Percentiles rank a stretch among this genome's conserved stretches.
These are phyloP conservation scores for Prorops nasuta DNA, from an alignment of 1,140 invertebrate species.

Conservation along the genomic window DNA sequence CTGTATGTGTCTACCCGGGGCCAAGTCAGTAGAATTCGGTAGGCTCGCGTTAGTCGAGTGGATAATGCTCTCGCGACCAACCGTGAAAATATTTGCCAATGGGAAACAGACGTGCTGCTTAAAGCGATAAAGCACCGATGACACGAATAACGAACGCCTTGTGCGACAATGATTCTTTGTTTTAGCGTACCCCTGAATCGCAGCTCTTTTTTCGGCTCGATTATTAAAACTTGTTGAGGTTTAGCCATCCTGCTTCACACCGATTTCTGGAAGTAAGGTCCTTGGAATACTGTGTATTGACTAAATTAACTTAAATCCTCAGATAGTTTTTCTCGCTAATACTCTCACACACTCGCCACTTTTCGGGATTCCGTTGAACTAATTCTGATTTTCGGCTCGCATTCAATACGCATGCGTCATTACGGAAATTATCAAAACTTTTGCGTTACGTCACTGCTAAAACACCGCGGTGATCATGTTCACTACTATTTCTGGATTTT, in stretches of 20 bases:
- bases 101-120: too few relatives aligned
- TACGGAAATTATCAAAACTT: constrained; percentile 36
- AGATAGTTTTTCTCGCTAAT: constrained; percentile 4
- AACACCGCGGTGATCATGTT: constrained; percentile 31
- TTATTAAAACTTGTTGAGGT: constrained; percentile 67
- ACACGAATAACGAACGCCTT: too few relatives aligned
- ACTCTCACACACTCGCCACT: constrained; percentile 28
- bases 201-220: constrained; percentile 71
- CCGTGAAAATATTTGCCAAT: too few relatives aligned
- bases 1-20: too few relatives aligned
- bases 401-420: constrained; percentile 50
- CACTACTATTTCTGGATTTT: too few relatives aligned
- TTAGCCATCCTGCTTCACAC: constrained; percentile 46
- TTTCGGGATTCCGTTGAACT: constrained; percentile 43
- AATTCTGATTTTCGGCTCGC: constrained; percentile 37
- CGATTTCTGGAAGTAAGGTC: neutral
- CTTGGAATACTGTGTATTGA: neutral
- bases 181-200: constrained; percentile 67
- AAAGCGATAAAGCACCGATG: too few relatives aligned
- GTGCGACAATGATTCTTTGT: constrained; percentile 10
- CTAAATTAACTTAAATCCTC: constrained; percentile 6
- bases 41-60: too few relatives aligned
- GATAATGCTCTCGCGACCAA: too few relatives aligned
- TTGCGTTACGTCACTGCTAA: constrained; percentile 34
- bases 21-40: too few relatives aligned